Base-by-base conservation (phyloP, 1,140 invertebrate species). In the Drosophila kikkawai region DNA sequence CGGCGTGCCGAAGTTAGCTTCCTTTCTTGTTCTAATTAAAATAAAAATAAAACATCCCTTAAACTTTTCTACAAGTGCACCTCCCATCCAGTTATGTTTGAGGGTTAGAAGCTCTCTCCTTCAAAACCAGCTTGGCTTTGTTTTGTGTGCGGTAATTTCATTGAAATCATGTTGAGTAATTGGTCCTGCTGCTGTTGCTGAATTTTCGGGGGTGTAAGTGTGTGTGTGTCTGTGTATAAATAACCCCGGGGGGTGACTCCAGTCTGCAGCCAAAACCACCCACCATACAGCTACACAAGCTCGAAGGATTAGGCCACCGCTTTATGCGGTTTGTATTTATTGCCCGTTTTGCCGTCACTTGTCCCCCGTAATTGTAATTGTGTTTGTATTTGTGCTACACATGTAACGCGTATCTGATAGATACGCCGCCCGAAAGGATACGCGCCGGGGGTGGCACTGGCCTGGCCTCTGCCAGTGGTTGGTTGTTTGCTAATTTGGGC, bases 81-180 rank as follows among this genome's bases (percentile, higher is more conserved):
- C n/a, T 44, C 34, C 55, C 47, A 65, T 41, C 36, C 60, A 51
- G 36, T 51, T 57, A 34, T 34, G 39, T 39, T 55, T 34, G 75
- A 71, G 85, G 66, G 82, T 78, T 79, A 65, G 76, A 56, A 56
- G 36, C 79, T 75, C 36, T 75, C 53, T 61, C 47, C 74, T 77
- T 58, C 48, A 26, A 79, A 56, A 59, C 61, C 67, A 64, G 75
- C 65, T 65, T 68, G 56, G 56, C 51, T 63, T 67, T 71, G 66
- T 77, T 82, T 75, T 64, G 67, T 63, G 65, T 71, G 51, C 65
- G 87, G 87, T 90, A 92, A 90, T 92, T 92, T 90, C 88, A 92
- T 91, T 91, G 91, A 92, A 92, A 92, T 92, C 85, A 92, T 92
- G 91, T 92, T 92, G 91, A 92, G 91, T 92, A 92, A 92, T 92